Evolutionary conservation across 2,888 invertebrate genomes (phyloP), one percentile per base, ranked within the genome.

Genomic region (Oligia strigilis): DNA sequence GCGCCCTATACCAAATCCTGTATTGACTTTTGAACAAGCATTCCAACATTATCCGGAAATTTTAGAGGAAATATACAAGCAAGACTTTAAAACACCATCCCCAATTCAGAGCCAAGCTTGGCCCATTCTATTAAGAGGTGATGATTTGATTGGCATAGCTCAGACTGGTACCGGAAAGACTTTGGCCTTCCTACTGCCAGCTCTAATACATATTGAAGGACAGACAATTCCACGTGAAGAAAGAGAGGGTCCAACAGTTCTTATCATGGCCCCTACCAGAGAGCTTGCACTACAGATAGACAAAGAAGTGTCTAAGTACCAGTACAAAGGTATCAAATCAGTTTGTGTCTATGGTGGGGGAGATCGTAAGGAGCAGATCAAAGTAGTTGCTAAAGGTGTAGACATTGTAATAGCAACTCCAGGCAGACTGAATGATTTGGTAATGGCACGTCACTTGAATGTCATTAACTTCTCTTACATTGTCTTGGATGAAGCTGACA

Each of bases 111-210:
- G 98, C 81, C 99, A 99, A 95, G 98, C 99, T 0, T 99, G 99
- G 99, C 99, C 99, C 1, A 97, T 99, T 82, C 97, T 99, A 0
- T 95, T 99, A 66, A 98, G 98, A 91, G 99, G 99, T 0, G 98
- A 98, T 92, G 99, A 99, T 95, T 95, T 99, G 93, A 99, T 99
- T 93, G 99, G 99, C 14, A 99, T 99, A 87, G 99, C 99, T 0
- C 99, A 99, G 96, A 99, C 99, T 11, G 99, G 99, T 78, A 99
- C 99, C 36, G 99, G 99, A 0, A 99, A 99, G 96, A 99, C 99
- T 0, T 96, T 99, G 78, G 99, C 99, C 0, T 99, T 99, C 92
- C 96, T 99, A 1, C 94, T 99, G 76, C 99, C 99, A 14, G 99
- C 99, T 19, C 97, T 99, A 89, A 98, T 99, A 87, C 99, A 99